These are phyloP conservation scores for Anticlea derivata DNA, from an alignment of 2,888 invertebrate genomes.

Conservation along the genomic window DNA sequence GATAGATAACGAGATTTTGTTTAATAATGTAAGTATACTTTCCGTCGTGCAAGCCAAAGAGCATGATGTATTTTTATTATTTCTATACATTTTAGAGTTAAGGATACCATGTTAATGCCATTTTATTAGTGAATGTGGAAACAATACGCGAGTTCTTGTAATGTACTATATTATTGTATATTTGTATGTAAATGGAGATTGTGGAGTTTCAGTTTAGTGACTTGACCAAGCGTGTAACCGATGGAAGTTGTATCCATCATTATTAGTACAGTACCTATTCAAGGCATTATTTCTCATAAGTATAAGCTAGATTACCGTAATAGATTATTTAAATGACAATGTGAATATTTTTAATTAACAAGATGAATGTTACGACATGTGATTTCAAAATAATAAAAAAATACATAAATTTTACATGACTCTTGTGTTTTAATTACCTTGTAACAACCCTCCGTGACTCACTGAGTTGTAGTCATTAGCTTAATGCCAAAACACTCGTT, in stretches of 20 bases:
- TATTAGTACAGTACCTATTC: conserved; percentile 58
- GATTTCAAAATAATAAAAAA: conserved; percentile 86
- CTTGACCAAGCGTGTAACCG: conserved; percentile 80
- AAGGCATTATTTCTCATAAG: conserved; percentile 82
- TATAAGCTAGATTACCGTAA: conserved; percentile 84
- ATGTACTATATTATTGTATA: conserved; percentile 81
- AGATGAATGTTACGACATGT: conserved; percentile 86
- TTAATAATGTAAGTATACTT: conserved; percentile 60
- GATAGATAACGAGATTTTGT: conserved; percentile 67
- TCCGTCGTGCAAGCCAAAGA: conserved; percentile 84
- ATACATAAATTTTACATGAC: conserved; percentile 85
- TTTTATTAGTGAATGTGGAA: conserved; percentile 78
- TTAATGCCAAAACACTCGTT: no score
- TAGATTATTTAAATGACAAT: conserved; percentile 86
- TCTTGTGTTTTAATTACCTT: conserved; percentile 39
- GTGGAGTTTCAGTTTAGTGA: conserved; percentile 73
- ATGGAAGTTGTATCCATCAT: conserved; percentile 61
- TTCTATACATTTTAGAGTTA: conserved; percentile 75
- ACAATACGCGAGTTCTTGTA: conserved; percentile 73
- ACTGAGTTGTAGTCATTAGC: no score
- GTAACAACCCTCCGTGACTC: neutral
- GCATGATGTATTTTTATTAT: conserved; percentile 81
- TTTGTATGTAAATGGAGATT: conserved; percentile 77
- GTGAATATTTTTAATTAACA: conserved; percentile 87
- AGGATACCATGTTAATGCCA: conserved; percentile 80